Evolutionary conservation across 2,797 vertebrate species (phyloP), one percentile per base, ranked within the genome.

Genomic region (Liparis tanakae): DNA sequence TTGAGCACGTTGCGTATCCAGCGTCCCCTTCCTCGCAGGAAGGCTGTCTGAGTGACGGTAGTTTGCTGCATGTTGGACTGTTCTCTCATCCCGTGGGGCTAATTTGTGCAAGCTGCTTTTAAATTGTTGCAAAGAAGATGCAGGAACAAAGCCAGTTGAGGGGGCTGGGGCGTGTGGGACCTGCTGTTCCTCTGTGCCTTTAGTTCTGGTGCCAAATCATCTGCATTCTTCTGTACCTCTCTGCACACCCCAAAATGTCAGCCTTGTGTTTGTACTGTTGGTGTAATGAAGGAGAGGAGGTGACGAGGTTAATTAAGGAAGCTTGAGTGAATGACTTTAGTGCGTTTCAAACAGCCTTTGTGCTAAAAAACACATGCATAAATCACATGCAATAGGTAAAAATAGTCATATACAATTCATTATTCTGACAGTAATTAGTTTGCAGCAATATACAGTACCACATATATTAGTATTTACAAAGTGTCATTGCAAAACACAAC

Each of bases 31-130:
- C 67, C 77, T 79, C 46, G 18, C 80, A 10, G 63, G 70, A 84
- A 75, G 78, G 66, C 33, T 59, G 34, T 48, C 68, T 84, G 89
- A 89, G 83, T 90, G 90, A 89, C 91, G 86, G 88, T 83, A 80
- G 83, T 84, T 86, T 81, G 83, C 87, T 78, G 85, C 84, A 82
- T 48, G 34, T 71, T 85, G 87, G 88, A 83, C 85, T 88, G 70
- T 77, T 85, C 85, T 70, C 76, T 69, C 78, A 71, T 87, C 93
- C 92, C 85, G 57, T 87, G 92, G 92, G 91, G 88, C 90, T 94
- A 92, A 94, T 94, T 94, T 93, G 91, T 87, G 88, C 85, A 88
- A 83, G 89, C 88, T 86, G 86, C 81, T 91, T 89, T 90, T 88
- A 85, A 93, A 91, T 90, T 88, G 90, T 84, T 88, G 87, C 82